Evolutionary conservation across 2,797 vertebrate species (phyloP).

Genomic region (Nothura maculosa): DNA sequence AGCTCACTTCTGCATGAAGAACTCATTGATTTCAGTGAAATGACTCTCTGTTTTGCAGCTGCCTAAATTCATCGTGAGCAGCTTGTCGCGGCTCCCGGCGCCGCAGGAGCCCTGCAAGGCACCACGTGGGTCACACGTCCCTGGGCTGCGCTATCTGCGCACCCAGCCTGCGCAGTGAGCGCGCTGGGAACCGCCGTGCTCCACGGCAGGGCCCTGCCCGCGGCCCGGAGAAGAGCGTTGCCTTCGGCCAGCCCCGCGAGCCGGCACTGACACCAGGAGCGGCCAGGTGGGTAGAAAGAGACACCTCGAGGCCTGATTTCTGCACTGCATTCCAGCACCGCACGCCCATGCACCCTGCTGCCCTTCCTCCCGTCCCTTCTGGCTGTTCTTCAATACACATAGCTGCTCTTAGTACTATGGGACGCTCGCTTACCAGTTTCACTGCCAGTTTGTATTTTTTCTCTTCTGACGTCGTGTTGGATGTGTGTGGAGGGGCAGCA

Average conservation of each 20-base stretch:
- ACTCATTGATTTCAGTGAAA: too few relatives aligned
- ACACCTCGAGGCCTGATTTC: not conserved
- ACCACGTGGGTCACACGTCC: not conserved
- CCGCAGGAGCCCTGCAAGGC: not conserved
- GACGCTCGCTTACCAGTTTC: slow-evolving; percentile 77
- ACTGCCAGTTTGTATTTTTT: slow-evolving; percentile 82
- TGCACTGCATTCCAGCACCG: too few relatives aligned
- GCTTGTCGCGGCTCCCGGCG: not conserved
- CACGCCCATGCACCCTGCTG: too few relatives aligned
- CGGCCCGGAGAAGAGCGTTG: too few relatives aligned
- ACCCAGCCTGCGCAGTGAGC: too few relatives aligned
- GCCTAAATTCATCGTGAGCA: not conserved
- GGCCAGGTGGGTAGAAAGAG: not conserved
- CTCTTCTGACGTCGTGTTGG: not conserved
- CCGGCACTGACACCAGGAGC: not conserved
- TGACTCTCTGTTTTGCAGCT: too few relatives aligned
- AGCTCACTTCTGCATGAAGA: too few relatives aligned
- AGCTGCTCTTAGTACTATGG: accelerated
- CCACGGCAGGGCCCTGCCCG: not conserved
- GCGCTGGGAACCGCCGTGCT: not conserved
- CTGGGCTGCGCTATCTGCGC: not conserved
- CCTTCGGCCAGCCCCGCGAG: not conserved
- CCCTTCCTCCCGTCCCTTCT: not conserved
- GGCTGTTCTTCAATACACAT: not conserved
- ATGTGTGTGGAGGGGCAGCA: not conserved